Evolutionary conservation across 2,113 vertebrate species (phyloP).

Genomic region (Pseudorectes ferrugineus): DNA sequence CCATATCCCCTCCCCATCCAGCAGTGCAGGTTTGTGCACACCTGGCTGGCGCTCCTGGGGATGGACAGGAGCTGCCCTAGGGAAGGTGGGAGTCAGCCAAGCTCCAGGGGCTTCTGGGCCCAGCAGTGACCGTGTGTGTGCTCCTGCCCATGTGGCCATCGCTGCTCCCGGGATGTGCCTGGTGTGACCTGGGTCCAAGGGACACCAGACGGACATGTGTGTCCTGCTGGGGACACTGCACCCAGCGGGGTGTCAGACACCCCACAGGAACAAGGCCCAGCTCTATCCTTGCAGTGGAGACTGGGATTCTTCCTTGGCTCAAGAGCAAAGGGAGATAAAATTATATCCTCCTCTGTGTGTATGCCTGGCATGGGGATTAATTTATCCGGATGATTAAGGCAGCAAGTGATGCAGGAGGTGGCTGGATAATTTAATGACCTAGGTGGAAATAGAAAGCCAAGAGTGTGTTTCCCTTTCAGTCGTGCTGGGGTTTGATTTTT

Average conservation of each 20-base stretch:
- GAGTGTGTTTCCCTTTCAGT: neutral
- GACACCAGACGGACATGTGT: fast-evolving
- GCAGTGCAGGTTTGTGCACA: neutral
- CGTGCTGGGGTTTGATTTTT: neutral
- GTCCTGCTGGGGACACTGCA: neutral
- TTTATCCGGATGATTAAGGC: neutral
- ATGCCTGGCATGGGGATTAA: neutral
- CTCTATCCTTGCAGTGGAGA: neutral
- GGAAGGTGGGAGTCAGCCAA: neutral
- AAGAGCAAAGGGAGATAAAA: neutral
- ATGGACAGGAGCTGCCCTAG: neutral
- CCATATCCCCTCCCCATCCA: neutral
- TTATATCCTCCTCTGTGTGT: neutral
- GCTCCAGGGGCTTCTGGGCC: neutral
- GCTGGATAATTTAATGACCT: neutral
- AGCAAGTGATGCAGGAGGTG: neutral
- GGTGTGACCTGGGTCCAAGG: fast-evolving
- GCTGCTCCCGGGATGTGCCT: fast-evolving
- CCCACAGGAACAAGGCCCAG: fast-evolving
- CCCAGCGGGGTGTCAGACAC: fast-evolving
- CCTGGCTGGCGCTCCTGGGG: neutral
- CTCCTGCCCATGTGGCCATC: fast-evolving
- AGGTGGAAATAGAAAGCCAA: neutral
- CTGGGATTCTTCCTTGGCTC: neutral
- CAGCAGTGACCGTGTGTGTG: fast-evolving